These are phyloP conservation scores for Parotocinclus haroldoi DNA, from an alignment of 2,797 vertebrate genomes.

Conservation along the genomic window DNA sequence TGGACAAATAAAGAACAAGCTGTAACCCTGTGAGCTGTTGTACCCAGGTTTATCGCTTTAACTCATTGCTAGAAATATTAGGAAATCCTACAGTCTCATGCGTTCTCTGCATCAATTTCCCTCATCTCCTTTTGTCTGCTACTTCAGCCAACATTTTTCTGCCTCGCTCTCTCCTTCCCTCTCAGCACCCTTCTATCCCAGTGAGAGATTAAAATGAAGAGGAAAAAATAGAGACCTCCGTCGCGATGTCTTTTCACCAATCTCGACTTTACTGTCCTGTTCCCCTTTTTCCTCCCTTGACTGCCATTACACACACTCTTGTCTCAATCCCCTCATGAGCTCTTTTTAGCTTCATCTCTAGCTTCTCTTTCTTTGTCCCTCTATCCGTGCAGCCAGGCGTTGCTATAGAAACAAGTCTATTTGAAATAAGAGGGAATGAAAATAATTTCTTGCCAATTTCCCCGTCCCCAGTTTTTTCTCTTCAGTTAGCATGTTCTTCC, in stretches of 20 bases:
- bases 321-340: slow-evolving; percentile 15
- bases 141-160: slow-evolving; percentile 17
- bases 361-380: slow-evolving; percentile 39
- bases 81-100: neutral
- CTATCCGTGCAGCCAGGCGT: slow-evolving; percentile 49
- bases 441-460: slow-evolving; percentile 39
- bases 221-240: slow-evolving; percentile 1
- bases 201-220: slow-evolving; percentile 3
- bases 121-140: slow-evolving; percentile 34
- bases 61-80: neutral
- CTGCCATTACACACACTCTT: slow-evolving; percentile 10
- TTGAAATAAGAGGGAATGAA: slow-evolving; percentile 55
- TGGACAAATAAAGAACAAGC: neutral
- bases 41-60: neutral
- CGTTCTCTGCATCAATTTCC: slow-evolving; percentile 15
- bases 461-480: slow-evolving; percentile 23
- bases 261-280: slow-evolving; percentile 14
- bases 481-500: neutral
- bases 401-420: slow-evolving; percentile 66
- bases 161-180: slow-evolving; percentile 31
- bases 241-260: slow-evolving; percentile 3
- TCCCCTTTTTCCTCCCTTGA: slow-evolving; percentile 6
- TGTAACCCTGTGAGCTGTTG: neutral
- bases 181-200: slow-evolving; percentile 30
- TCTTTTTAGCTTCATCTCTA: slow-evolving; percentile 14